These are phyloP conservation scores for Mallotus villosus DNA, from an alignment of 2,797 vertebrate genomes.

Conservation along the genomic window DNA sequence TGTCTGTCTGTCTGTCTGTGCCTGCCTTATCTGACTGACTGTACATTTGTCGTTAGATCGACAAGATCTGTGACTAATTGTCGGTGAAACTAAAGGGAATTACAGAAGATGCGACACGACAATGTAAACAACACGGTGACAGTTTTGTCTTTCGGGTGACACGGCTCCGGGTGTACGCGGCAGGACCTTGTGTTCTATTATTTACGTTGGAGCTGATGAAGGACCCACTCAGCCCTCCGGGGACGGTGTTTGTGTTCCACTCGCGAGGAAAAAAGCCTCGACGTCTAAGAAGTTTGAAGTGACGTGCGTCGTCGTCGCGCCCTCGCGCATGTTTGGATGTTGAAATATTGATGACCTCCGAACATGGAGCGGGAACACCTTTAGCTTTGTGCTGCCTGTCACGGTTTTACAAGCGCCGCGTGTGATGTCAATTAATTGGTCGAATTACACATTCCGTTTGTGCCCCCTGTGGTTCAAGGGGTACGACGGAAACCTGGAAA, in stretches of 20 bases:
- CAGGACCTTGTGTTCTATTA: conserved; percentile 64
- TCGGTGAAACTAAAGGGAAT: conserved; percentile 52
- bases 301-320: conserved; percentile 50
- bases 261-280: conserved; percentile 56
- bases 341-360: conserved; percentile 71
- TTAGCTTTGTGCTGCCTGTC: conserved; percentile 63
- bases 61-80: conserved; percentile 47
- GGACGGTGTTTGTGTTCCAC: conserved; percentile 54
- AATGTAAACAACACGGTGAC: conserved; percentile 64
- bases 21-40: conserved; percentile 2
- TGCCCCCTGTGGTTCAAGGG: conserved; percentile 47
- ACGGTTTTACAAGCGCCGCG: conserved; percentile 48
- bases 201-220: conserved; percentile 71
- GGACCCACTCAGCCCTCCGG: conserved; percentile 54
- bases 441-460: conserved; percentile 45
- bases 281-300: conserved; percentile 61
- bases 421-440: conserved; percentile 63
- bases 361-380: conserved; percentile 60
- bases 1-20: background rate
- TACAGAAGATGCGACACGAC: conserved; percentile 57
- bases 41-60: conserved; percentile 25
- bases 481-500: conserved; percentile 20
- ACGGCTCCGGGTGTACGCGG: conserved; percentile 63
- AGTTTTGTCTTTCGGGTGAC: conserved; percentile 56
- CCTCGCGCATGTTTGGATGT: conserved; percentile 58